Evolutionary conservation across 2,797 vertebrate genomes (phyloP), one percentile per base, ranked within the genome.

Genomic region (Dendrocincla tyrannina): DNA sequence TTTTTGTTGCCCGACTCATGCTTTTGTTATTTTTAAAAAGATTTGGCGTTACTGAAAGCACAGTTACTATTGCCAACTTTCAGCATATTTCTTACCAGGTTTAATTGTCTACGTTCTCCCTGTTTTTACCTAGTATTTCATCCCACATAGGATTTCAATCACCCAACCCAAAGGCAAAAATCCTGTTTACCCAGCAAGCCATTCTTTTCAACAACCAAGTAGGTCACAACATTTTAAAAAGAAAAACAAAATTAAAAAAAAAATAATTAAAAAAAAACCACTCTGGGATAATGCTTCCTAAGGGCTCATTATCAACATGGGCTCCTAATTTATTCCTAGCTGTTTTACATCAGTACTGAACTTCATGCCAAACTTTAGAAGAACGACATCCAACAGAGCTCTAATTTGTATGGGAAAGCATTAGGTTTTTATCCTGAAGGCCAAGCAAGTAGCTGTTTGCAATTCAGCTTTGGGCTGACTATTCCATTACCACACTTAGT

Each of bases 381-480:
- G 66, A 78, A 66, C 18, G 3, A 94, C 52, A 93, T 91, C 94
- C 91, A 95, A 28, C 88, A 91, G 95, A 90, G 93, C 35, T 85
- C 83, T 82, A 95, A 90, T 88, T 62, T 76, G 50, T 63, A 91
- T 76, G 86, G 63, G 83, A 95, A 91, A 95, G 69, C 49, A 86
- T 35, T 47, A 66, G 28, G 20, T 58, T 95, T 95, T 85, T 35
- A 63, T 90, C 80, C 70, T 60, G 79, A 90, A 95, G 80, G 89
- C 94, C 95, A 96, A 96, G 95, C 44, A 93, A 96, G 96, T 97
- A 97, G 96, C 89, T 91, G 80, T 74, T 95, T 90, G 91, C 52
- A 86, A 70, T 94, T 94, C 94, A 79, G 59, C 46, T 75, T 91
- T 94, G 77, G 80, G 74, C 56, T 82, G 70, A 49, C 59, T 96